Conservation (phyloP, 1,140 invertebrate species). For the Cecropterus lyciades region DNA sequence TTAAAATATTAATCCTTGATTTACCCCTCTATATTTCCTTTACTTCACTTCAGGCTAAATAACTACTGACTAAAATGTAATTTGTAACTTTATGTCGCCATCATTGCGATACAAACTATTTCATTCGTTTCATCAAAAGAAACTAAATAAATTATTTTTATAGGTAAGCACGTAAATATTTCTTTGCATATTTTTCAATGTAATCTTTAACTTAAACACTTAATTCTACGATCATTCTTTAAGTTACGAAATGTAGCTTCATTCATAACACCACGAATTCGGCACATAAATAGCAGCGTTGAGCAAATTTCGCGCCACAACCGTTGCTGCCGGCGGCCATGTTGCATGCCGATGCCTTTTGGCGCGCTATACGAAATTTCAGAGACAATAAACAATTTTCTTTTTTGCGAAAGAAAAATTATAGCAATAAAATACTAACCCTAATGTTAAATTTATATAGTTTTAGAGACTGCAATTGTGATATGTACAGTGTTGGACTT, state of each 20-base stretch:
- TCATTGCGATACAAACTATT: too few relatives aligned
- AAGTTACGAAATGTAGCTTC: slow-evolving; percentile 9
- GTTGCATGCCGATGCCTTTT: slow-evolving; percentile 29
- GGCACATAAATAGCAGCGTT: slow-evolving; percentile 21
- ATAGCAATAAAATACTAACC: not conserved
- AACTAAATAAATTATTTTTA: too few relatives aligned
- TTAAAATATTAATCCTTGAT: too few relatives aligned
- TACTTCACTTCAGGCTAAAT: too few relatives aligned
- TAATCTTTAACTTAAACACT: not conserved
- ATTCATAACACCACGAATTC: slow-evolving; percentile 9
- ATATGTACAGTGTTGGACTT: slow-evolving; percentile 29
- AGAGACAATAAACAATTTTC: slow-evolving; percentile 31
- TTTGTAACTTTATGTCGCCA: too few relatives aligned
- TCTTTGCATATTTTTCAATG: too few relatives aligned
- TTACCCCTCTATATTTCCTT: too few relatives aligned
- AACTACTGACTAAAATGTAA: too few relatives aligned
- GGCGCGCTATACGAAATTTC: slow-evolving; percentile 28
- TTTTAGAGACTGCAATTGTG: not conserved
- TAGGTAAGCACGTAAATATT: too few relatives aligned
- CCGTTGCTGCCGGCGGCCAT: slow-evolving; percentile 16
- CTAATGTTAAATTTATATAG: not conserved
- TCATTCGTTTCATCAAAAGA: too few relatives aligned
- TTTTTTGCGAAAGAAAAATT: slow-evolving; percentile 1
- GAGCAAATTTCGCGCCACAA: slow-evolving; percentile 30
- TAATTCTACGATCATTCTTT: not conserved